Conservation (phyloP, 2,113 vertebrate genomes). For the Vulpes ferrilata region DNA sequence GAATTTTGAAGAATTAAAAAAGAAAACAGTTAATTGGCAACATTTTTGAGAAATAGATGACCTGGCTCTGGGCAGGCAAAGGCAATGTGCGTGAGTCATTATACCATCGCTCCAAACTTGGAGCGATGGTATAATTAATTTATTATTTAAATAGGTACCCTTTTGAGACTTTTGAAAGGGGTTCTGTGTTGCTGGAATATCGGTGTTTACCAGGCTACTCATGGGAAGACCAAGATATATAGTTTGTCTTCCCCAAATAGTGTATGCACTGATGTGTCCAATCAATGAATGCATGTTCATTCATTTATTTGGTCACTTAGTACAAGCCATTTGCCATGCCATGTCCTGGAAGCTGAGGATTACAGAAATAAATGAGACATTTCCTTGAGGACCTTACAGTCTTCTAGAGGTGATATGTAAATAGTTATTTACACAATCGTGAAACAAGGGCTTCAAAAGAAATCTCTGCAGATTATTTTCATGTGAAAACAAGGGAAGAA, state of each 20-base stretch:
- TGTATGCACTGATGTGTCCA: background rate
- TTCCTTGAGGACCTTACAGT: background rate
- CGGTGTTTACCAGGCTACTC: background rate
- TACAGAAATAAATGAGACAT: background rate
- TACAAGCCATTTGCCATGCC: background rate
- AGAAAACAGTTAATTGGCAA: background rate
- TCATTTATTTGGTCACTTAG: background rate
- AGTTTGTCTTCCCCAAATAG: background rate
- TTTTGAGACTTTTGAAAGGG: background rate
- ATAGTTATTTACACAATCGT: background rate
- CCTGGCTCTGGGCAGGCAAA: background rate
- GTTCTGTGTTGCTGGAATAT: background rate
- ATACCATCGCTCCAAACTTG: background rate
- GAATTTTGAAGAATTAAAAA: constrained; percentile 39
- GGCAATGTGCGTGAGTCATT: background rate
- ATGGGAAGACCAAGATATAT: background rate
- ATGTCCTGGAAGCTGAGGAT: background rate
- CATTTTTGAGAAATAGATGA: constrained; percentile 24
- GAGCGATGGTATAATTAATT: background rate
- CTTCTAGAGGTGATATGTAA: background rate
- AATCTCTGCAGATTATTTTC: background rate
- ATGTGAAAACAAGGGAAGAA: background rate
- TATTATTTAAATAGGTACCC: background rate
- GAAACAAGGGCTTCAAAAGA: background rate
- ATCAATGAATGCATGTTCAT: background rate